Percentiles rank a stretch among this genome's conserved stretches.
Conservation (phyloP, 1,140 invertebrate species). For the Aradophagus sp. region DNA sequence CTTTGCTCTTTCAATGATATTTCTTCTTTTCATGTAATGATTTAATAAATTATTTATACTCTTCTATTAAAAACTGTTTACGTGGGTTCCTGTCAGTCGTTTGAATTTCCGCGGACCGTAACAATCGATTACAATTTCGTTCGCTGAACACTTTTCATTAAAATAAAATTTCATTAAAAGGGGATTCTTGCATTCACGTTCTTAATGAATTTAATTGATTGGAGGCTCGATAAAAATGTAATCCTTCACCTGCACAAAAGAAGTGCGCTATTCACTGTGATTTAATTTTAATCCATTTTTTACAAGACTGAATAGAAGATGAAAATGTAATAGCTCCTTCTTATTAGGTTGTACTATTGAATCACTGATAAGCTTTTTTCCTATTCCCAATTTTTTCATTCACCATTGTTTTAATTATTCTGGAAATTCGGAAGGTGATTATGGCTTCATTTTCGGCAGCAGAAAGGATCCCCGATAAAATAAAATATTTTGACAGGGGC, state of each 20-base stretch:
- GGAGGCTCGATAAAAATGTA: conserved; percentile 43
- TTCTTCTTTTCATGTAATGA: too few species aligned
- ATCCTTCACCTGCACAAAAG: conserved; percentile 46
- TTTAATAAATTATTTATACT: too few species aligned
- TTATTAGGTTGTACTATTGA: conserved; percentile 10
- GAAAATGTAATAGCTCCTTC: conserved; percentile 21
- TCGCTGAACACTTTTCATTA: conserved; percentile 23
- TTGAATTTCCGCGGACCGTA: conserved; percentile 4
- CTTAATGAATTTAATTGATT: conserved; percentile 48
- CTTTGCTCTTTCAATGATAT: too few species aligned
- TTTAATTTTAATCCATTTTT: conserved; percentile 49
- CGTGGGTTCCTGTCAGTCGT: not conserved
- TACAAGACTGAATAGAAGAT: conserved; percentile 34
- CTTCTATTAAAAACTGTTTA: conserved; percentile 1
- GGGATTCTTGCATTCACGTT: conserved; percentile 33
- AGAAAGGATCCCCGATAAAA: conserved; percentile 27
- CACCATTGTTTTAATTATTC: conserved; percentile 17
- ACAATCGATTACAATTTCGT: conserved; percentile 15
- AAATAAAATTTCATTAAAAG: conserved; percentile 42
- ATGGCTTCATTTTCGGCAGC: conserved; percentile 7
- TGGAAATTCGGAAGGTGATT: conserved; percentile 21
- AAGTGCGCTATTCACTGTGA: conserved; percentile 24
- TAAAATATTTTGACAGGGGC: conserved; percentile 24
- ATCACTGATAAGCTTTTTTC: conserved; percentile 6
- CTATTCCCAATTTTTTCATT: conserved; percentile 4